Evolutionary conservation across 2,797 vertebrate genomes (phyloP).

Genomic region (Semotilus atromaculatus): DNA sequence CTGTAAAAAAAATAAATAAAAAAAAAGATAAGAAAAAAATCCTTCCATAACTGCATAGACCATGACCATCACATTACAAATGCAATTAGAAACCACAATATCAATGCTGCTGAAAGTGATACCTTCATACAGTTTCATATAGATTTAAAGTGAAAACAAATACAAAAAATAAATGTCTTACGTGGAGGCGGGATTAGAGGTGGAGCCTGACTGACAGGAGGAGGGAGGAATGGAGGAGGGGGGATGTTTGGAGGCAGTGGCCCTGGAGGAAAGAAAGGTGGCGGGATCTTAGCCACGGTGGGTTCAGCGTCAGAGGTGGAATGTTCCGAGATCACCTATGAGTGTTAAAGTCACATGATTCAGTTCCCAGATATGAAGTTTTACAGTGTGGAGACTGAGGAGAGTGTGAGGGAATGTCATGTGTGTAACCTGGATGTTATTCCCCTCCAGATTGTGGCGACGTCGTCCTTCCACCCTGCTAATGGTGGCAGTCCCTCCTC

Average conservation of each 20-base stretch:
- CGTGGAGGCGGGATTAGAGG: constrained; percentile 96
- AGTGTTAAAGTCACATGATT: not conserved
- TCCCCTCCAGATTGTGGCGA: constrained; percentile 92
- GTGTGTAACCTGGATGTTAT: constrained; percentile 91
- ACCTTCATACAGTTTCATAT: not conserved
- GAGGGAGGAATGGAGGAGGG: constrained; percentile 93
- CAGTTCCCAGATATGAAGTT: not conserved
- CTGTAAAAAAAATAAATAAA: constrained; percentile 54
- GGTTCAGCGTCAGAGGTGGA: constrained; percentile 85
- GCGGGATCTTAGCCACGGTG: constrained; percentile 77
- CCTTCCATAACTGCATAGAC: no score
- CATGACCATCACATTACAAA: not conserved
- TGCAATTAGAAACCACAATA: not conserved
- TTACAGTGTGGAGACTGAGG: not conserved
- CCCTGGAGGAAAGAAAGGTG: constrained; percentile 87
- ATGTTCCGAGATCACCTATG: constrained; percentile 93
- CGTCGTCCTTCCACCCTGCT: constrained; percentile 95
- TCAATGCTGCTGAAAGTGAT: not conserved
- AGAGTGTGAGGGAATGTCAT: not conserved
- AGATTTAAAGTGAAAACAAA: not conserved
- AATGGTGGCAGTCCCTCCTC: constrained; percentile 91
- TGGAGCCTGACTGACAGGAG: constrained; percentile 93
- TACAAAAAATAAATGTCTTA: constrained; percentile 70
- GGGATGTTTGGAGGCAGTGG: constrained; percentile 85
- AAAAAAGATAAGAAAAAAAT: not conserved